Evolutionary conservation across 2,888 invertebrate genomes (phyloP), one percentile per base, ranked within the genome.

Genomic region (Dasypogon diadema): DNA sequence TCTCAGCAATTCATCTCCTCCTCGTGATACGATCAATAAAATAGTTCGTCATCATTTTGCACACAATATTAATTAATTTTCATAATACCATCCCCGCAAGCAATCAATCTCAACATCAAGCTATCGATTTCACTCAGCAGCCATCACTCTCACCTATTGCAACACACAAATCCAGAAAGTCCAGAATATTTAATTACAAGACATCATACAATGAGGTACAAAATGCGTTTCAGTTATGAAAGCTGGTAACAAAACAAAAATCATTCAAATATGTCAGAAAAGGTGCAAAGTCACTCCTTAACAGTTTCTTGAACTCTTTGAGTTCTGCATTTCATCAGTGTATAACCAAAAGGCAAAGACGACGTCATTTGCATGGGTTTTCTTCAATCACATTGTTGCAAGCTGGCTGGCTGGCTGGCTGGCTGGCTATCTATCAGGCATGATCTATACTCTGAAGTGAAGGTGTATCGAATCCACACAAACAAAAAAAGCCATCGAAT

Each of bases 261-360:
- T 60, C 58, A 60, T 60, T 74, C 74, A 34, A 74, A 74, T 74
- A 46, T 60, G 60, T 37, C 60, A 75, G 22, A 58, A 51, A 54
- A 63, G 18, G 16, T 63, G 75, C 75, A 22, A 22, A 54, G 37
- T 75, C 75, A 75, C 34, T 46, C 37, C 24, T 65, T 48, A 63
- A 21, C 34, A 75, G 75, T 75, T 75, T 75, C 54, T 75, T 75
- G 75, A 75, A 75, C 75, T 75, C 63, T 22, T 26, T 14, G 26
- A 56, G 56, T 6, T 26, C 30, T 18, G 56, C 56, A 30, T 56
- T 26, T 56, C 56, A 24, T 56, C 56, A 56, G 14, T n/a, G 42
- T 42, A 42, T 30, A 30, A 30, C 42, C 42, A 12, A 42, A 42
- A 42, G 42, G 42, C 10, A 42, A 42, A 22, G 22, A 65, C 48